Conservation (phyloP, 2,888 invertebrate genomes). For the Gordius sp. region DNA sequence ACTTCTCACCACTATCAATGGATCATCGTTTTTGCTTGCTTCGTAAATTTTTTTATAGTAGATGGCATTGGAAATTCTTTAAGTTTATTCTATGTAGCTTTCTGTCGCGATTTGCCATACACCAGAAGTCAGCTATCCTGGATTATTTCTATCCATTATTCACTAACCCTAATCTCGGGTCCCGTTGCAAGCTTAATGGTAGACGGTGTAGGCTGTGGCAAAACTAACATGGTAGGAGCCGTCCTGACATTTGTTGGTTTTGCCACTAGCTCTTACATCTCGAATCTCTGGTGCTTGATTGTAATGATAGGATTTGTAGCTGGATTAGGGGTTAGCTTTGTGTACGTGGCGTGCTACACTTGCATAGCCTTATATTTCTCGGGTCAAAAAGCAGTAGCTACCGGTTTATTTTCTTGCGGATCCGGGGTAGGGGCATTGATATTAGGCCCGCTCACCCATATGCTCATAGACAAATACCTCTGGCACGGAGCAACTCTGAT, state of each 20-base stretch:
- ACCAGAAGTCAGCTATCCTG: neutral
- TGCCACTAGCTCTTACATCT: neutral
- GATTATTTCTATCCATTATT: neutral
- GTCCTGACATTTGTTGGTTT: neutral
- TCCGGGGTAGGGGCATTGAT: constrained; percentile 6
- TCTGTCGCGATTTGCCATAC: neutral
- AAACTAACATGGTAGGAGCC: neutral
- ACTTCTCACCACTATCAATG: no score
- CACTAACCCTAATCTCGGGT: neutral
- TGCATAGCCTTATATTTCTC: neutral
- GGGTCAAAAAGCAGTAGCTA: neutral
- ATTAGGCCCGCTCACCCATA: neutral
- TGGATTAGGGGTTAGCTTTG: neutral
- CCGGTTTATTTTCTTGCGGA: constrained; percentile 7
- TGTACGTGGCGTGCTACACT: neutral
- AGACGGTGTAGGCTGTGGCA: neutral
- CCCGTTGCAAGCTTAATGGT: neutral
- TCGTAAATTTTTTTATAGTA: constrained; percentile 4
- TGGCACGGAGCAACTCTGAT: neutral
- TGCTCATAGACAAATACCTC: neutral
- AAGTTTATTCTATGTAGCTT: neutral
- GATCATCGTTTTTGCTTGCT: neutral
- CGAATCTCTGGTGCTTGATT: neutral
- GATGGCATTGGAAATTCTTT: constrained; percentile 2
- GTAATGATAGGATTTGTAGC: neutral